A percentile compares a stretch with the other conserved stretches of the same genome.
Evolutionary conservation across 2,113 vertebrate species (phyloP).

Genomic region (Oncorhynchus mykiss): DNA sequence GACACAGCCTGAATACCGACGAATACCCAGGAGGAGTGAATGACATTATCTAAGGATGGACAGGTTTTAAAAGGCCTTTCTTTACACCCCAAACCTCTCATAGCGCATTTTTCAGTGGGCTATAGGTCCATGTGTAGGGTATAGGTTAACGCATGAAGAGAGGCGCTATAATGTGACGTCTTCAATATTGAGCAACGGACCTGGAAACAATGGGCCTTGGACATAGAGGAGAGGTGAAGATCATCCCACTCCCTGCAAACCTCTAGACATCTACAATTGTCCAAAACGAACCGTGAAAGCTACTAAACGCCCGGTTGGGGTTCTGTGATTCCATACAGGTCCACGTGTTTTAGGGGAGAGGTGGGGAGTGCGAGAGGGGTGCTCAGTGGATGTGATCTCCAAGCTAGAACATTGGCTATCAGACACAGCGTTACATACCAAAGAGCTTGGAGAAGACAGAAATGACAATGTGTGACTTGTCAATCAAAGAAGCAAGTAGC

Average conservation of each 20-base stretch:
- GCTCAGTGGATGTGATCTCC: conserved; percentile 49
- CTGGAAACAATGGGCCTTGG: background rate
- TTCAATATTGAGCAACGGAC: conserved; percentile 77
- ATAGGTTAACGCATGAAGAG: conserved; percentile 73
- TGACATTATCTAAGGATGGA: conserved; percentile 99
- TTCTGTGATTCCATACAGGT: background rate
- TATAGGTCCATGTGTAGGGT: conserved; percentile 65
- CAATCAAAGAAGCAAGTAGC: conserved; percentile 59
- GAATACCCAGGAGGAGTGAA: conserved; percentile 89
- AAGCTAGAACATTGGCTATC: conserved; percentile 58
- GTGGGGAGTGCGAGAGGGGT: background rate
- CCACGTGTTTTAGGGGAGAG: background rate
- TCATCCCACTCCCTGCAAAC: background rate
- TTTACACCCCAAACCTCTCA: conserved; percentile 82
- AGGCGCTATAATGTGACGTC: conserved; percentile 74
- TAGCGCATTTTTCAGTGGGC: conserved; percentile 86
- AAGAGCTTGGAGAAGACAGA: conserved; percentile 59
- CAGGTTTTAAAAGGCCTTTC: conserved; percentile 97
- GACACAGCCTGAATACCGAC: conserved; percentile 91
- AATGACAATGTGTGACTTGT: conserved; percentile 58
- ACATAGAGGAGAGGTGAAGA: conserved; percentile 7
- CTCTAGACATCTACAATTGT: too few relatives aligned
- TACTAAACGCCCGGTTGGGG: background rate
- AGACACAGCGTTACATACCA: conserved; percentile 38
- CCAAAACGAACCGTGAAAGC: too few relatives aligned